Evolutionary conservation across 2,888 invertebrate genomes (phyloP).

Genomic region (Drosophila infuscata): DNA sequence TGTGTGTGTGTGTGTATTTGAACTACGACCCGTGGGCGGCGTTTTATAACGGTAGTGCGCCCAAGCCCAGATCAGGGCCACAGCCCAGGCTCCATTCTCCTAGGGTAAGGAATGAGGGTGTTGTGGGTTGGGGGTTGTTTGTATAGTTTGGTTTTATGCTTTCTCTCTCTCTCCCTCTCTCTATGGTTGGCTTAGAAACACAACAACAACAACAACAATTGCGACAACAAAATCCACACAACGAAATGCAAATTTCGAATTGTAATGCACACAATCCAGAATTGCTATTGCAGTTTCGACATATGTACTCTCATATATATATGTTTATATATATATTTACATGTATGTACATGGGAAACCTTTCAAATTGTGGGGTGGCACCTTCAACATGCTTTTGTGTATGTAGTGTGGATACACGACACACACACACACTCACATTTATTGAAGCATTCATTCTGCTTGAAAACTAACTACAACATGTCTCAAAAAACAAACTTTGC

Average conservation of each 20-base stretch:
- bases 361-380: constrained; percentile 10
- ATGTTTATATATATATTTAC: not conserved
- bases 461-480: not conserved
- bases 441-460: constrained; percentile 2
- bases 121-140: constrained; percentile 32
- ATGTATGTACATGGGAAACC: constrained; percentile 1
- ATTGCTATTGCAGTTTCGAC: constrained; percentile 47
- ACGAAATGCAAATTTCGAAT: constrained; percentile 65
- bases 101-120: no score
- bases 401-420: not conserved
- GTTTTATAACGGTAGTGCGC: constrained; percentile 38
- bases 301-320: constrained; percentile 12
- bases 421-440: not conserved
- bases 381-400: not conserved
- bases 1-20: constrained; percentile 30
- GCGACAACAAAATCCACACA: constrained; percentile 28
- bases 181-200: constrained; percentile 61
- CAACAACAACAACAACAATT: constrained; percentile 24
- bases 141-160: constrained; percentile 23
- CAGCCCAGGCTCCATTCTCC: not conserved
- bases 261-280: constrained; percentile 54
- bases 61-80: constrained; percentile 31
- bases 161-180: not conserved
- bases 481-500: constrained; percentile 5
- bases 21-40: constrained; percentile 52